Conservation (phyloP, 1,140 invertebrate genomes). For the Zophobas morio region DNA sequence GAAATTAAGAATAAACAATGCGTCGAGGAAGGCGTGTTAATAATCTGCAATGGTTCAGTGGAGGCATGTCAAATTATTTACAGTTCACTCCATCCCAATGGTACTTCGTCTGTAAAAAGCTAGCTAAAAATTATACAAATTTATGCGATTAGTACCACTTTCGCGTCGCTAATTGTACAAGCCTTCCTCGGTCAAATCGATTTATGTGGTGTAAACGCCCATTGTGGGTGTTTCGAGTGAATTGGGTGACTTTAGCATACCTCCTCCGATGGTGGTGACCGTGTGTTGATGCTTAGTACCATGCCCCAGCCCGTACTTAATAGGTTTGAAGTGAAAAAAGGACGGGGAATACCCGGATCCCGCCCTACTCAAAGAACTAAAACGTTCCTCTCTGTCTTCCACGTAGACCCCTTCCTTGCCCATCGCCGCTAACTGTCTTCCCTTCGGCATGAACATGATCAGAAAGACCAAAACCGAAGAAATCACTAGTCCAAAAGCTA, state of each 20-base stretch:
- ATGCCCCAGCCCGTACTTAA: conserved; percentile 75
- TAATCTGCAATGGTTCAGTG: conserved; percentile 5
- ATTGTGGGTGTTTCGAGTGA: conserved; percentile 14
- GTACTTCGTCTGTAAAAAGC: too few relatives aligned
- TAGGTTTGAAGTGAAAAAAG: conserved; percentile 92
- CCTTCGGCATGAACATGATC: conserved; percentile 95
- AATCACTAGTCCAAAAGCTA: conserved; percentile 88
- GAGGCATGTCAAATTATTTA: conserved; percentile 16
- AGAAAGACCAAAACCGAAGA: conserved; percentile 89
- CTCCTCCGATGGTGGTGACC: conserved; percentile 75
- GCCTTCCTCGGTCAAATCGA: conserved; percentile 16
- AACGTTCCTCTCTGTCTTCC: conserved; percentile 83
- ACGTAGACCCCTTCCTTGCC: conserved; percentile 84
- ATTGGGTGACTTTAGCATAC: conserved; percentile 66
- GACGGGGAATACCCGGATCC: conserved; percentile 89
- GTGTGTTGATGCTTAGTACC: conserved; percentile 69
- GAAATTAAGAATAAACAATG: conserved; percentile 32
- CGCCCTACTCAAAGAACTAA: conserved; percentile 82
- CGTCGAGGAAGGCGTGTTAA: conserved; percentile 18
- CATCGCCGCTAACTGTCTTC: conserved; percentile 90
- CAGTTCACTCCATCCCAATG: too few relatives aligned
- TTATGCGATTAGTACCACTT: conserved; percentile 31
- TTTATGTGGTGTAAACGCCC: neutral
- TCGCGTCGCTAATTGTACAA: conserved; percentile 25
- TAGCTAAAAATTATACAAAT: conserved; percentile 19